Evolutionary conservation across 1,140 invertebrate genomes (phyloP).

Genomic region (Melanaphis sacchari): DNA sequence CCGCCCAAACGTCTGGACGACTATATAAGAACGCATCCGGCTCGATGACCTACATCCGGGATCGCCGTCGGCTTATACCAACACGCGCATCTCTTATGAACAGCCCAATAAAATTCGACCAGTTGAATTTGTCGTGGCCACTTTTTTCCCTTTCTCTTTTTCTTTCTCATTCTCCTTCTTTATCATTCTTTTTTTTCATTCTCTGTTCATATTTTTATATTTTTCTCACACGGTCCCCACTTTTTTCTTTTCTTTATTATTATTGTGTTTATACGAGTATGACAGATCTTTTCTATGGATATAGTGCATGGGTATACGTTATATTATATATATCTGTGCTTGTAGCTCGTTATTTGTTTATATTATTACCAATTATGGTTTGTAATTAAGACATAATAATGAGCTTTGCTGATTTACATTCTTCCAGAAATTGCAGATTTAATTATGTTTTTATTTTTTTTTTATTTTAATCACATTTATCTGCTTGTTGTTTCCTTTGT

Average conservation of each 20-base stretch:
- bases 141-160: background rate
- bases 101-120: constrained; percentile 55
- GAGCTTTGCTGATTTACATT: background rate
- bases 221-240: background rate
- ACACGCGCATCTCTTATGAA: constrained; percentile 32
- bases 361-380: background rate
- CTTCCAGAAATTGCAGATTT: background rate
- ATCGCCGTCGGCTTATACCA: constrained; percentile 35
- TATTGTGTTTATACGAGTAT: background rate
- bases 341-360: background rate
- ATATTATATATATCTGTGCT: background rate
- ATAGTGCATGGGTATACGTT: background rate
- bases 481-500: background rate
- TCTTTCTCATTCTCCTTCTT: background rate
- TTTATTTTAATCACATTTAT: background rate
- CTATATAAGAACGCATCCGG: constrained; percentile 35
- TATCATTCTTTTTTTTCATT: background rate
- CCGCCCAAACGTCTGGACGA: constrained; percentile 50
- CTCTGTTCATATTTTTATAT: background rate
- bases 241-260: background rate
- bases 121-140: constrained; percentile 41
- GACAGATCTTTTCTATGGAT: background rate
- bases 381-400: background rate
- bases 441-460: background rate
- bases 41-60: constrained; percentile 57